Evolutionary conservation across 2,888 invertebrate species (phyloP).

Genomic region (Apotomis betuletana): DNA sequence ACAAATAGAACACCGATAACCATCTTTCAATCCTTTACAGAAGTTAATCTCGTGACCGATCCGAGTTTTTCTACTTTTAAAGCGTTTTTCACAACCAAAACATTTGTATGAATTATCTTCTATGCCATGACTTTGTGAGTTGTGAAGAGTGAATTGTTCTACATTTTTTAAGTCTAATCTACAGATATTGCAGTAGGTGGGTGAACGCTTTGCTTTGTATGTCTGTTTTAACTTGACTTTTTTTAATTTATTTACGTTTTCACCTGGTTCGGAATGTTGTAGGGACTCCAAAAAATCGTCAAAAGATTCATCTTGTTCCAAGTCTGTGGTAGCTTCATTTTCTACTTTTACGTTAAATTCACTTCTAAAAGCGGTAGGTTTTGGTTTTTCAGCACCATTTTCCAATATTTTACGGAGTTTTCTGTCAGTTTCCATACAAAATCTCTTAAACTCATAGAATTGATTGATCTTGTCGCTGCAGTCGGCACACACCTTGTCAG

Average conservation of each 20-base stretch:
- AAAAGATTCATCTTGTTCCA: constrained; percentile 40
- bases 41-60: constrained; percentile 64
- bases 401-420: constrained; percentile 56
- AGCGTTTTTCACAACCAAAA: constrained; percentile 71
- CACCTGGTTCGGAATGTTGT: constrained; percentile 43
- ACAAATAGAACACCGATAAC: constrained; percentile 69
- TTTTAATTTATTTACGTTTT: constrained; percentile 42
- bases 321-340: constrained; percentile 35
- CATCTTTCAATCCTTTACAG: constrained; percentile 69
- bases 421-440: constrained; percentile 61
- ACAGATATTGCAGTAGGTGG: constrained; percentile 68
- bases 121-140: constrained; percentile 62
- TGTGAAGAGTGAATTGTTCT: constrained; percentile 58
- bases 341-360: constrained; percentile 45
- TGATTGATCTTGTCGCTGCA: constrained; percentile 63
- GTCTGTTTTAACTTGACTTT: constrained; percentile 49
- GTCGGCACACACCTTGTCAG: constrained; percentile 61
- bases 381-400: constrained; percentile 43
- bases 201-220: constrained; percentile 52
- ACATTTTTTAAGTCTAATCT: constrained; percentile 56
- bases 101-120: constrained; percentile 65
- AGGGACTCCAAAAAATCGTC: constrained; percentile 45
- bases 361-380: constrained; percentile 27
- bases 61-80: constrained; percentile 61
- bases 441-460: constrained; percentile 65